Conservation (phyloP, 2,888 invertebrate species). For the Luffia ferchaultella region DNA sequence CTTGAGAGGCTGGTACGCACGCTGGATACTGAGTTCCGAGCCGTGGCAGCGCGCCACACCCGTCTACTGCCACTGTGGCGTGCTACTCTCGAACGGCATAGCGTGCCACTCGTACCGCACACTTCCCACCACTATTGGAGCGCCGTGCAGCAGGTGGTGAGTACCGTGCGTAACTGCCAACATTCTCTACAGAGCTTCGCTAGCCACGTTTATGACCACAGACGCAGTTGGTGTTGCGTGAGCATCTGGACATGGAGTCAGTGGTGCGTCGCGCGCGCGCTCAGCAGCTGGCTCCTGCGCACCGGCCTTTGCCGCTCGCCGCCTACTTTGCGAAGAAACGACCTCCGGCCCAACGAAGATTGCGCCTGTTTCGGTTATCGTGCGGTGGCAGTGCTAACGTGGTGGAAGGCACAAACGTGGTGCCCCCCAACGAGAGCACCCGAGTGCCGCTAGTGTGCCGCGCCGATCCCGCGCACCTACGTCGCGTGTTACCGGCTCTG, state of each 20-base stretch:
- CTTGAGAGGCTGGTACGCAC: neutral
- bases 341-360: conserved; percentile 31
- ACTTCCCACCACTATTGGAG: conserved; percentile 79
- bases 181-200: neutral
- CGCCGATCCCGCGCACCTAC: neutral
- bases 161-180: conserved; percentile 24
- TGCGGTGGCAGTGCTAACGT: neutral
- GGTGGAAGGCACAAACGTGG: neutral
- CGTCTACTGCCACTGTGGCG: conserved; percentile 85
- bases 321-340: conserved; percentile 49
- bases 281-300: conserved; percentile 6
- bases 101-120: neutral
- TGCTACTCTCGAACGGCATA: conserved; percentile 50
- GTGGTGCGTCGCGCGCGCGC: conserved; percentile 9
- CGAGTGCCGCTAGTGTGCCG: neutral
- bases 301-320: conserved; percentile 26
- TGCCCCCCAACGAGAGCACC: neutral
- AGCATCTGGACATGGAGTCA: conserved; percentile 87
- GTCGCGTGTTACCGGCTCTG: neutral
- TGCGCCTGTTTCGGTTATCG: neutral
- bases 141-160: conserved; percentile 87
- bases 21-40: conserved; percentile 30
- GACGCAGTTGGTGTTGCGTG: conserved; percentile 81
- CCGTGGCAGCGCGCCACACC: conserved; percentile 71
- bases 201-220: conserved; percentile 1